Evolutionary conservation across 2,113 vertebrate species (phyloP), one percentile per base, ranked within the genome.

Genomic region (Mohoua ochrocephala): DNA sequence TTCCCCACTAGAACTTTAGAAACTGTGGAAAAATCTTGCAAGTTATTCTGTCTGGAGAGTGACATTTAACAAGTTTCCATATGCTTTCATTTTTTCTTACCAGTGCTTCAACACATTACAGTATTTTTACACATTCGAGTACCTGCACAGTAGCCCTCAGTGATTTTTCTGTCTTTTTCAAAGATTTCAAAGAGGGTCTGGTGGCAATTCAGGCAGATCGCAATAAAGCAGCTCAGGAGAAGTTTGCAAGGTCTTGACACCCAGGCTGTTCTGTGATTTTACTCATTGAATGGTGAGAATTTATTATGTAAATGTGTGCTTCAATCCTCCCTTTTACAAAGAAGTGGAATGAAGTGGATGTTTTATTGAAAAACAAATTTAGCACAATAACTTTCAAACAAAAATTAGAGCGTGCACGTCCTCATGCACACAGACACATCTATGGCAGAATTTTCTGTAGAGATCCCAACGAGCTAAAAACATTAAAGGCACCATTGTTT

Each of bases 261-360:
- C 35, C 56, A 69, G 49, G 45, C 83, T 95, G 76, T 90, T 91
- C 75, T 86, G 83, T 69, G 67, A 69, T 92, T 91, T 95, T 94
- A 30, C 63, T 85, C 42, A 23, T 7, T 30, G 75, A 80, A 30
- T 53, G 70, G 23, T 53, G 56, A 92, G 71, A 91, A 84, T 89
- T 92, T 83, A 54, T 91, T 86, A 86, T 74, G 71, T 49, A 92
- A 86, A 70, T 70, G 28, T 31, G 9, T 67, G 71, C 30, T 86
- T 84, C 76, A 74, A 6, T 67, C 39, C 47, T 85, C 7, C 45
- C 22, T 80, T 90, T 63, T 86, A 67, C 33, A 73, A 94, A 67
- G 21, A 71, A 79, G 15, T 41, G n/a, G 8, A 67, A 82, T 45
- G 3, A 76, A 74, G 47, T 37, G 23, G 21, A 42, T 49, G 84